Conservation (phyloP, 2,888 invertebrate genomes). For the Yponomeuta cagnagella region DNA sequence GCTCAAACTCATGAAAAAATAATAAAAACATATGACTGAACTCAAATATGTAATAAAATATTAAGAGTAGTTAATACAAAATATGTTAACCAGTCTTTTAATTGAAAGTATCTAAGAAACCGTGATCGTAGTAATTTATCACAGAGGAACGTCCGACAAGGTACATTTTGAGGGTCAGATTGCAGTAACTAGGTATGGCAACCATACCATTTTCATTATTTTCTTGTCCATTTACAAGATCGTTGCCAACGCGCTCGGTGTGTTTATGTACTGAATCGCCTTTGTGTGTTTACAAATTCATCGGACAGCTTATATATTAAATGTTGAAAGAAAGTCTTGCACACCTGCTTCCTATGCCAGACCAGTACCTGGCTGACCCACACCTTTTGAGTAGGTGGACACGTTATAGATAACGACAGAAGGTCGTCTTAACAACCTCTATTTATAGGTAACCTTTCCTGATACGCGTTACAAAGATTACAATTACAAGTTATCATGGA, state of each 20-base stretch:
- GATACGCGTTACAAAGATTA: constrained; percentile 27
- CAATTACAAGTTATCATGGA: constrained; percentile 29
- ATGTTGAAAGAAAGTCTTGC: constrained; percentile 12
- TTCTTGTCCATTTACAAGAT: constrained; percentile 1
- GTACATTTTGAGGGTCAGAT: no score
- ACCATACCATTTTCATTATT: not conserved
- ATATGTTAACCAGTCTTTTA: no score
- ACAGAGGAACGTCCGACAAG: no score
- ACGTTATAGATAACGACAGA: constrained; percentile 47
- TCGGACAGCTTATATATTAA: constrained; percentile 3
- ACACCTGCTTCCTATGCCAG: constrained; percentile 3
- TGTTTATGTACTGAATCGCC: not conserved
- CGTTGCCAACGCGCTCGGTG: constrained; percentile 1
- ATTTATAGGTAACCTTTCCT: constrained; percentile 34
- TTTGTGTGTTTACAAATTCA: constrained; percentile 1
- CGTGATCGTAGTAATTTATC: no score
- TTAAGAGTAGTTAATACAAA: no score
- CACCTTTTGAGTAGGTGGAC: constrained; percentile 37
- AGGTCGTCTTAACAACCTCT: constrained; percentile 48
- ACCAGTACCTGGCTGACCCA: not conserved
- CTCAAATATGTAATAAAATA: no score
- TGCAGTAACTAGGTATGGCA: no score
- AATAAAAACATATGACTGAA: no score
- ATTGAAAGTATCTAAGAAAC: no score
- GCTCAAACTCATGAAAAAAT: no score